These are phyloP conservation scores for Steinernema scapterisci DNA, from an alignment of 2,888 invertebrate species.

Conservation along the genomic window DNA sequence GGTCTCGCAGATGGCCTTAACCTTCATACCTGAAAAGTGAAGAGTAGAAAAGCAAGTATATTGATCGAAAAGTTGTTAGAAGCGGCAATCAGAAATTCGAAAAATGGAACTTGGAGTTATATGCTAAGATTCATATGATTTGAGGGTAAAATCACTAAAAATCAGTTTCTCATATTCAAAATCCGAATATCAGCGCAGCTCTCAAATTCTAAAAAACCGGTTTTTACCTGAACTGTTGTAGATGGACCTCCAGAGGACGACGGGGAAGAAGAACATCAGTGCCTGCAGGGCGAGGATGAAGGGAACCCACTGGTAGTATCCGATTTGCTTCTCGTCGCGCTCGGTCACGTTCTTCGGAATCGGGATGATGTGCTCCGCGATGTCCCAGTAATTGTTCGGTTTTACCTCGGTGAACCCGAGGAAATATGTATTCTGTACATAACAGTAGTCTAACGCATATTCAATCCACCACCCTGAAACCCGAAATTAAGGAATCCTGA, in stretches of 20 bases:
- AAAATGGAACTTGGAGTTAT: too few relatives aligned
- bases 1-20: conserved; percentile 63
- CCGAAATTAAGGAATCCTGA: not conserved
- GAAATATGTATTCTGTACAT: conserved; percentile 72
- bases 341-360: conserved; percentile 67
- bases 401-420: conserved; percentile 69
- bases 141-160: too few relatives aligned
- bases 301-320: conserved; percentile 67
- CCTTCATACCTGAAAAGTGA: conserved; percentile 54
- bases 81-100: too few relatives aligned
- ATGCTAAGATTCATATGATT: too few relatives aligned
- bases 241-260: conserved; percentile 60
- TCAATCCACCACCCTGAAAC: conserved; percentile 68
- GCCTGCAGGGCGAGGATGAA: conserved; percentile 66
- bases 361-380: conserved; percentile 66
- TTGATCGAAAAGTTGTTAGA: too few relatives aligned
- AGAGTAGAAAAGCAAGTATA: not conserved
- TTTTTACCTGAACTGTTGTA: conserved; percentile 39
- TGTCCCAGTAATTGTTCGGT: conserved; percentile 59
- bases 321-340: conserved; percentile 68
- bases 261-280: conserved; percentile 65
- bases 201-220: not conserved
- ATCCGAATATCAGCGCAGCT: conserved; percentile 28
- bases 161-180: not conserved
- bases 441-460: conserved; percentile 71